phyloP scores from a whole-genome alignment of 2,888 invertebrate genomes.

The Drosophila helvetica region DNA sequence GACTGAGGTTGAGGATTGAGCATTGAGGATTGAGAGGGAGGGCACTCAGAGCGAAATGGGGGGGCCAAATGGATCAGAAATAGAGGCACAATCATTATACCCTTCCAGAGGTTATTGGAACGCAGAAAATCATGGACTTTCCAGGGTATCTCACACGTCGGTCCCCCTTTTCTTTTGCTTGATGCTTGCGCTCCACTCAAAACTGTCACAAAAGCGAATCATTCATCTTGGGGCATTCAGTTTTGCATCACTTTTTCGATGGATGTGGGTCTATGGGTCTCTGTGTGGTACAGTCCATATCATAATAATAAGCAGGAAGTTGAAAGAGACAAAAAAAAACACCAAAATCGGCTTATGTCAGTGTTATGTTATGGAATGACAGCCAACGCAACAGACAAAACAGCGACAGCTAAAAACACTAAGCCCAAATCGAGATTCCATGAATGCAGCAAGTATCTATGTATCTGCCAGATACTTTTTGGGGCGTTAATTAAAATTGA shows the following conservation, averaged over 20 bases:
- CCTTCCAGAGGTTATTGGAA: slow-evolving; percentile 44
- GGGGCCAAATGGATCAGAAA: slow-evolving; percentile 43
- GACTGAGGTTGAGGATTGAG: not conserved
- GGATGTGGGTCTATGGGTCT: slow-evolving; percentile 38
- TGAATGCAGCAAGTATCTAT: slow-evolving; percentile 18
- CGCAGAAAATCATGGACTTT: no score
- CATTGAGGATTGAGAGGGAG: slow-evolving; percentile 27
- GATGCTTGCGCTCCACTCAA: slow-evolving; percentile 24
- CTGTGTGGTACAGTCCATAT: slow-evolving; percentile 18
- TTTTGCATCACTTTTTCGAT: slow-evolving; percentile 19
- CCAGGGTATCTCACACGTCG: not conserved
- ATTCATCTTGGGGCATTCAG: slow-evolving; percentile 19
- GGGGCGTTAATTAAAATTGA: slow-evolving; percentile 64
- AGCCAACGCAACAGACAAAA: not conserved
- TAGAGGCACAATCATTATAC: slow-evolving; percentile 6
- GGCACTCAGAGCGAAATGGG: slow-evolving; percentile 38
- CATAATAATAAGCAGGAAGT: slow-evolving; percentile 75
- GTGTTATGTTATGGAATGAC: slow-evolving; percentile 53
- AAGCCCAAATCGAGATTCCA: slow-evolving; percentile 51
- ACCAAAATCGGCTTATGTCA: slow-evolving; percentile 72
- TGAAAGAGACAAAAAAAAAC: slow-evolving; percentile 32
- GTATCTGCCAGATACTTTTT: slow-evolving; percentile 39
- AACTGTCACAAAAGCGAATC: slow-evolving; percentile 20
- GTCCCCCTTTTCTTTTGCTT: slow-evolving; percentile 1
- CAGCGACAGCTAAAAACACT: slow-evolving; percentile 3